These are phyloP conservation scores for Mesorhabditis sp. DNA, from an alignment of 2,888 invertebrate species.

Conservation along the genomic window DNA sequence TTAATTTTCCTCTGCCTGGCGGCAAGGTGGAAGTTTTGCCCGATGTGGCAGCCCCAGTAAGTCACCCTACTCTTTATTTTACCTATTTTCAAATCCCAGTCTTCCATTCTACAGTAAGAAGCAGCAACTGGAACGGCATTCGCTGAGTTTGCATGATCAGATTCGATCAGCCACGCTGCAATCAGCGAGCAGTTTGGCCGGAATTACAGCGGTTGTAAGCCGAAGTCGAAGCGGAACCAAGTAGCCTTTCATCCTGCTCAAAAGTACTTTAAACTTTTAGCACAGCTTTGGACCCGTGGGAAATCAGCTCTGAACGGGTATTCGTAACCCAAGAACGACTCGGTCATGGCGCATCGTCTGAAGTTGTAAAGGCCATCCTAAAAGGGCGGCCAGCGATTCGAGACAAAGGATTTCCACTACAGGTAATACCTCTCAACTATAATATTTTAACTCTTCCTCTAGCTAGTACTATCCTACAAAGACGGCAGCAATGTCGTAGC, in stretches of 20 bases:
- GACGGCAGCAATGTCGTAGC: conserved; percentile 5
- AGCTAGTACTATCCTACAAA: background rate
- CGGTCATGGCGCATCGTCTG: background rate
- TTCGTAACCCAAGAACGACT: background rate
- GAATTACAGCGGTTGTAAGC: background rate
- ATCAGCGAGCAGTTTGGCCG: conserved; percentile 2
- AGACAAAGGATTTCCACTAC: background rate
- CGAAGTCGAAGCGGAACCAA: background rate
- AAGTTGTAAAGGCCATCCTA: background rate
- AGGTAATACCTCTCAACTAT: background rate
- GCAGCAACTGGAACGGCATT: background rate
- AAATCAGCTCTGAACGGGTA: conserved; percentile 2
- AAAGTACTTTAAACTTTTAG: background rate
- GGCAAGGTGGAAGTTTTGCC: background rate
- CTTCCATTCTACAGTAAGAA: too few relatives aligned
- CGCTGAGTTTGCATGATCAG: background rate
- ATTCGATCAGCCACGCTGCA: conserved; percentile 3
- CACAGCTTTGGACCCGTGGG: background rate
- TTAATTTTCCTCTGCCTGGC: background rate
- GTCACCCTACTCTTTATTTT: too few relatives aligned
- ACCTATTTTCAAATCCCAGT: too few relatives aligned
- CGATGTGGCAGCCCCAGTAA: background rate
- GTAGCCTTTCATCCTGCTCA: background rate
- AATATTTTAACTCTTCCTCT: background rate
- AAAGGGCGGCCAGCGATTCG: background rate